Percentiles rank a stretch among this genome's conserved stretches.
Evolutionary conservation across 1,140 invertebrate genomes (phyloP).

Genomic region (Bombus terrestris): DNA sequence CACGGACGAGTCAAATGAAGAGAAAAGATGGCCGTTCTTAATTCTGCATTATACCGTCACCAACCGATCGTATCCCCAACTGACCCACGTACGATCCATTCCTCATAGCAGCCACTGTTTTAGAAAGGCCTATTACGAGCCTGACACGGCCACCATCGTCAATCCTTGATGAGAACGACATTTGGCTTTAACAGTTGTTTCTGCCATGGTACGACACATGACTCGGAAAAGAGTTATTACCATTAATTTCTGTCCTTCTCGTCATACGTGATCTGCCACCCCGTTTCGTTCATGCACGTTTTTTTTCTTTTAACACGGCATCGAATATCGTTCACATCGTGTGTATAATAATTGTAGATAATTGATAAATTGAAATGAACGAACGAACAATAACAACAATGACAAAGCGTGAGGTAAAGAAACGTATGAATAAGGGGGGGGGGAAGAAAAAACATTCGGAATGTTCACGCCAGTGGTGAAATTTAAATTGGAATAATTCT

Average conservation of each 20-base stretch:
- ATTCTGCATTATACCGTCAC: background rate
- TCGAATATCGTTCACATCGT: too few species aligned
- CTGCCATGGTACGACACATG: slow-evolving; percentile 8
- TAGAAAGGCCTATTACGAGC: slow-evolving; percentile 57
- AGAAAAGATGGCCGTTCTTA: slow-evolving; percentile 4
- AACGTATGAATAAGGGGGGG: background rate
- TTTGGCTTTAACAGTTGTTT: slow-evolving; percentile 37
- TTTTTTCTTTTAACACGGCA: too few species aligned
- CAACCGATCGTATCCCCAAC: background rate
- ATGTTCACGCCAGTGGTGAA: background rate
- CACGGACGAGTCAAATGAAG: too few species aligned
- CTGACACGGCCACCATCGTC: slow-evolving; percentile 20
- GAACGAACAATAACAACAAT: background rate
- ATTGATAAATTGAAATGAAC: background rate
- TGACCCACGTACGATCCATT: slow-evolving; percentile 60
- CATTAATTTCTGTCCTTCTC: slow-evolving; percentile 14
- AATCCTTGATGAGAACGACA: slow-evolving; percentile 48
- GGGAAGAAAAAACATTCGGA: background rate
- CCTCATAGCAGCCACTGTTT: slow-evolving; percentile 59
- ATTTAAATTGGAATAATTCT: slow-evolving; percentile 31
- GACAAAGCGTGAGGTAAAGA: background rate
- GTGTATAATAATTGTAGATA: background rate
- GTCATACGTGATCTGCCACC: background rate
- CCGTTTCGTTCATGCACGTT: background rate
- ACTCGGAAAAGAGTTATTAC: slow-evolving; percentile 39